Evolutionary conservation across 2,797 vertebrate species (phyloP), one percentile per base, ranked within the genome.

Genomic region (Limosa lapponica): DNA sequence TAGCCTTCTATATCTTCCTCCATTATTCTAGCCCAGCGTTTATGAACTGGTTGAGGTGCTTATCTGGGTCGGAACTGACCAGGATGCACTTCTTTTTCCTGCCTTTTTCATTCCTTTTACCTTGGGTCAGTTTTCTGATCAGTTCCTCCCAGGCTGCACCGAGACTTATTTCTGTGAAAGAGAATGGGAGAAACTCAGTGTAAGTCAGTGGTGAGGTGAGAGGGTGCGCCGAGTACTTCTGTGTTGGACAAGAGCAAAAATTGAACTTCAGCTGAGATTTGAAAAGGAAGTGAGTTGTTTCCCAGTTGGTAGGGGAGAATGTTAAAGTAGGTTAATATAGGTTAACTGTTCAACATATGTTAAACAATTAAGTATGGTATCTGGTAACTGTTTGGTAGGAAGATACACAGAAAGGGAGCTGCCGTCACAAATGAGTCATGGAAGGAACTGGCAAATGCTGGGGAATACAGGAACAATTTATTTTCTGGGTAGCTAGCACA

Each of bases 401-500:
- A 48, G 19, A 46, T 62, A 54, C 25, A 34, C 34, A 70, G 80
- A 51, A 82, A 77, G 55, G 74, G 70, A 70, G 11, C 69, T 86
- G 41, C 82, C 19, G 27, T 93, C 59, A n/a, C n/a, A 49, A 44
- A 69, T 67, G 67, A 91, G 22, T 92, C 80, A 71, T 0, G 0
- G 24, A 20, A 3, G 18, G 51, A 88, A 55, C 30, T 85, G 65
- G 83, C 34, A 93, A 93, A 89, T 74, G 39, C 55, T 82, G 13
- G 41, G 19, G 18, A 79, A 27, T 84, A 57, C 27, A 57, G 41
- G 49, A 82, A 46, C 64, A 88, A 73, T 39, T 89, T 86, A 43
- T 96, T 96, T 89, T 80, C 80, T 81, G 65, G 36, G 28, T 73
- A 91, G 75, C 46, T 83, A 54, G 73, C 41, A 71, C 52, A 57